A percentile compares a stretch with the other conserved stretches of the same genome.
phyloP scores from a whole-genome alignment of 2,113 vertebrate species.

The Pteruthius melanotis region DNA sequence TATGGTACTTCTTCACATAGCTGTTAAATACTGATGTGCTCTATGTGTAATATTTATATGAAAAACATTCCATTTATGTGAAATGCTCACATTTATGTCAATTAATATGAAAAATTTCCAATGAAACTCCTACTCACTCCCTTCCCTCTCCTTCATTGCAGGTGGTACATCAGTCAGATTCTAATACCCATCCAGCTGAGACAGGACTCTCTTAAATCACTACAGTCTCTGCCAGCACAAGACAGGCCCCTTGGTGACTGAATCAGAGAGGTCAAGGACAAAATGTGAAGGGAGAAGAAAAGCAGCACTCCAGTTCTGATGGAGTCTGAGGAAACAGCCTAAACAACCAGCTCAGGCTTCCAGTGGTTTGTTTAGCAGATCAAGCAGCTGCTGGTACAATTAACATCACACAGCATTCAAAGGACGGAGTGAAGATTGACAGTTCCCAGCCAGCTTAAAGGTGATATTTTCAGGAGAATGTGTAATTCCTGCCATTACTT shows the following conservation, averaged over 20 bases:
- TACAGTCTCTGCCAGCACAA: not conserved
- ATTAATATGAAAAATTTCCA: not conserved
- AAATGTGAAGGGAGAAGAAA: not conserved
- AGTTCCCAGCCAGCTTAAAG: not conserved
- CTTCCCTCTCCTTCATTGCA: not conserved
- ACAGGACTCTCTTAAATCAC: not conserved
- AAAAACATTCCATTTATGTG: not conserved
- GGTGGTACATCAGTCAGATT: not conserved
- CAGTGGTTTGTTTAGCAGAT: not conserved
- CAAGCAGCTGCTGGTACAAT: not conserved
- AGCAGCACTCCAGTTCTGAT: not conserved
- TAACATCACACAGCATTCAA: not conserved
- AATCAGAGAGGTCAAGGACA: not conserved
- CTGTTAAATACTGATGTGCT: not conserved
- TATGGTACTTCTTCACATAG: not conserved
- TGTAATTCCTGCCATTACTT: slow-evolving; percentile 14
- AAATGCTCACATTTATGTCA: not conserved
- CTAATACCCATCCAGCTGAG: not conserved
- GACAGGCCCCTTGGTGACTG: not conserved
- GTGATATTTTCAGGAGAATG: not conserved
- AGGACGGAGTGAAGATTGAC: not conserved
- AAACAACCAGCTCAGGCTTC: not conserved
- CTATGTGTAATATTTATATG: not conserved
- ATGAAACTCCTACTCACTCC: not conserved
- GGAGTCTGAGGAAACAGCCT: not conserved